Evolutionary conservation across 2,797 vertebrate genomes (phyloP).

Genomic region (Rhinophrynus dorsalis): DNA sequence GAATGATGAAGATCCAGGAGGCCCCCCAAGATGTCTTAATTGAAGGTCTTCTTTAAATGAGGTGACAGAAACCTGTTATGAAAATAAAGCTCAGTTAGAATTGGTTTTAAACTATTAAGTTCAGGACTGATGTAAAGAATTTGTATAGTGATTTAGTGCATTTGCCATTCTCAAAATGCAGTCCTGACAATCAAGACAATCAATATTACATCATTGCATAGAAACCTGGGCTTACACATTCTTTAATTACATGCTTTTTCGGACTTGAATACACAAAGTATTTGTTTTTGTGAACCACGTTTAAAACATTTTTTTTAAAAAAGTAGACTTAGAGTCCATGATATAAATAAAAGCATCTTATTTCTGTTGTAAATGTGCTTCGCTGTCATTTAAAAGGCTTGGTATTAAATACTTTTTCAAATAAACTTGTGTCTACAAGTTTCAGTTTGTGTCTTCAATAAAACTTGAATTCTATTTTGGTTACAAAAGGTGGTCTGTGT

Average conservation of each 20-base stretch:
- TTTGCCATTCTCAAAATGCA: conserved; percentile 72
- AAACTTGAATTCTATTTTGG: background rate
- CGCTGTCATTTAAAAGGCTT: conserved; percentile 73
- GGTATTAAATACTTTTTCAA: conserved; percentile 73
- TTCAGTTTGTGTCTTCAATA: conserved; percentile 1
- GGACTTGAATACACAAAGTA: conserved; percentile 75
- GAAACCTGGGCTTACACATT: conserved; percentile 75
- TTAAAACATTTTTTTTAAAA: conserved; percentile 68
- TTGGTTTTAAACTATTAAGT: conserved; percentile 65
- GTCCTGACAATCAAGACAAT: conserved; percentile 72
- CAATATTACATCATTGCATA: conserved; percentile 71
- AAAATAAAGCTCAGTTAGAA: conserved; percentile 79
- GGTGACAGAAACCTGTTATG: conserved; percentile 99
- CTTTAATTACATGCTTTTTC: conserved; percentile 77
- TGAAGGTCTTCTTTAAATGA: conserved; percentile 97
- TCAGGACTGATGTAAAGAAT: conserved; percentile 71
- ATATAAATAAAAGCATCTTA: conserved; percentile 79
- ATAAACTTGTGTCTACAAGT: conserved; percentile 65
- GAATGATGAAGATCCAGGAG: conserved; percentile 79
- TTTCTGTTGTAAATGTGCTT: conserved; percentile 77
- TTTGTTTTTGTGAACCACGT: conserved; percentile 71
- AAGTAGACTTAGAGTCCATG: conserved; percentile 73
- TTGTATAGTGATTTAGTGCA: conserved; percentile 64
- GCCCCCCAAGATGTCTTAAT: conserved; percentile 78
- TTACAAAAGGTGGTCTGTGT: background rate